Evolutionary conservation across 2,797 vertebrate genomes (phyloP), one percentile per base, ranked within the genome.

Genomic region (Otolemur crassicaudatus): DNA sequence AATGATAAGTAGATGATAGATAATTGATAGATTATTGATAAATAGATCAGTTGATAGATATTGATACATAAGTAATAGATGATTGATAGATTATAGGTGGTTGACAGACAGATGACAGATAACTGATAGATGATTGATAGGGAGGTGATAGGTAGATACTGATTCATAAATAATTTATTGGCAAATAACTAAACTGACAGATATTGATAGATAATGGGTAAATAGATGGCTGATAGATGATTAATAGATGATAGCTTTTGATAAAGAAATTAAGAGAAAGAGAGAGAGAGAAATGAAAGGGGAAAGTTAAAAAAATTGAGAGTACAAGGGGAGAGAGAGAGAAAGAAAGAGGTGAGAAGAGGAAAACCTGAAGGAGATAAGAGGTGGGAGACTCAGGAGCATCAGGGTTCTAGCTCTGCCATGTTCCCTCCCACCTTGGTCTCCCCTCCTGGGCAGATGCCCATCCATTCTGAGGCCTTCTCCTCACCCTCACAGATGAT

Each of bases 401-500:
- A 6, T 29, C 14, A 34, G 20, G 22, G 9, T 13, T 40, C 27
- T n/a, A n/a, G 27, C 37, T 80, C 60, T 49, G 25, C 17, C 12
- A 6, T 20, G 3, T 23, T 37, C 29, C 75, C 34, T 17, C 25
- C 4, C 7, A 4, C 22, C 6, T 2, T 29, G 53, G 10, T 19
- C 34, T 79, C 16, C 9, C 9, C 12, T 10, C 17, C 3, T 31
- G 19, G n/a, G 6, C 3, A 34, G 16, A 25, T 25, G 17, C 25
- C 25, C 3, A 34, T 61, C 34, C n/a, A 65, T 81, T 37, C 73
- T 76, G 61, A 94, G 12, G 19, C 25, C 29, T 60, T 63, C 60
- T 82, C 69, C 69, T 91, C 12, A 17, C 46, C 12, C 40, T 43
- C 25, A 0, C 91, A 98, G 97, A 69, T 86, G 22, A 86, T 53